Conservation (phyloP, 2,888 invertebrate genomes). For the Junonia oenone region DNA sequence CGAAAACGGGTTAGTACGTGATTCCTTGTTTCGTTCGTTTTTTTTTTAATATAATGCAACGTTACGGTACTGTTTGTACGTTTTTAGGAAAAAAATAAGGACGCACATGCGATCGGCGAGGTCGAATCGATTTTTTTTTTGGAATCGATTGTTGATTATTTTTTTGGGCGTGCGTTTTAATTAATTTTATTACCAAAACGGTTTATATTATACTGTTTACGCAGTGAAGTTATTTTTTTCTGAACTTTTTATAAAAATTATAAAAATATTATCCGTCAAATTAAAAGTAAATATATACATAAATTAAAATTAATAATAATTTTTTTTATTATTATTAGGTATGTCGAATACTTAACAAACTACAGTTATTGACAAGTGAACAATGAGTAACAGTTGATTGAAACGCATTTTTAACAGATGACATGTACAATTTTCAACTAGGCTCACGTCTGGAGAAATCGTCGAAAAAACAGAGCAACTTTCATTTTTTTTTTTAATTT, state of each 20-base stretch:
- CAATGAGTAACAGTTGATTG: not conserved
- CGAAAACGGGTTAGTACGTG: constrained; percentile 63
- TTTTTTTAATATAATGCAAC: constrained; percentile 43
- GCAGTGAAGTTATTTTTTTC: too few species aligned
- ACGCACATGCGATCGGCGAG: constrained; percentile 36
- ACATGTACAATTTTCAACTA: constrained; percentile 1
- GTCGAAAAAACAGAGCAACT: constrained; percentile 39
- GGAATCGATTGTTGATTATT: constrained; percentile 6
- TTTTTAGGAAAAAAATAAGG: constrained; percentile 54
- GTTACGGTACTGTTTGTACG: constrained; percentile 62
- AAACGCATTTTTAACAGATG: not conserved
- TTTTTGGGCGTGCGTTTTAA: not conserved
- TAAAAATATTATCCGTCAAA: too few species aligned
- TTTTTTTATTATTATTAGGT: too few species aligned
- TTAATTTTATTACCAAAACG: not conserved
- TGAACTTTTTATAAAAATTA: too few species aligned
- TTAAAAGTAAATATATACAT: too few species aligned
- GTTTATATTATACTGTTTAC: too few species aligned
- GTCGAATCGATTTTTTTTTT: constrained; percentile 20
- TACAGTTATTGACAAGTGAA: not conserved
- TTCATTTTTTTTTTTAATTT: constrained; percentile 38
- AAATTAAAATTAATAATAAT: too few species aligned
- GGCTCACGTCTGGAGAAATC: constrained; percentile 6
- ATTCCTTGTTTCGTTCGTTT: constrained; percentile 52
- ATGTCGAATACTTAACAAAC: too few species aligned